Base-by-base conservation (phyloP, 2,888 invertebrate genomes). In the Rhabditophanes sp. region DNA sequence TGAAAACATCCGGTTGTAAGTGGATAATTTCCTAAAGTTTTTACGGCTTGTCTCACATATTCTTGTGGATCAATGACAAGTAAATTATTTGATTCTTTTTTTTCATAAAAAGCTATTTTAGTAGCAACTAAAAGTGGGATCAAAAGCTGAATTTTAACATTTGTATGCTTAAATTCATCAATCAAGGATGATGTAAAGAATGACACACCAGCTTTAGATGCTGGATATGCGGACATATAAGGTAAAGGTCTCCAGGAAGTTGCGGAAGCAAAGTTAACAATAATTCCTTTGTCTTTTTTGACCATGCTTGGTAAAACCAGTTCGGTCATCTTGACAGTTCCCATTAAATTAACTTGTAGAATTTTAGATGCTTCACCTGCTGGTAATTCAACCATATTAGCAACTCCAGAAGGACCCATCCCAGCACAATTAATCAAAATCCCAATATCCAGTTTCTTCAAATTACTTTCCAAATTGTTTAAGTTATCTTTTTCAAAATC, bases 181-280 rank as follows among this genome's bases (percentile, higher is more conserved):
- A 50, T 44, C 9, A 62, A 42, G 5, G 56, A 37, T 31, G 57
- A 56, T 6, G 57, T 46, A 38, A 50, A 61, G 44, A 61, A 61
- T 5, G 52, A 49, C 17, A 61, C 43, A 3, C 59, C 61, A 8
- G 61, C 61, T 37, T 61, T 61, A 30, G 50, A 50, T 1, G 59
- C 58, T 9, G 61, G 61, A 28, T 61, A 61, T 6, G 53, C 50
- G 15, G 55, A 56, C 38, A 61, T 39, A 37, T 61, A 61, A 18
- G 61, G 61, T 16, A 62, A 42, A 14, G 61, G 61, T 9, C 61
- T 36, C 61, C 61, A 61, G 8, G 59, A 56, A 11, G 57, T 60
- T 44, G 61, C 55, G 2, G 62, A 62, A 3, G 60, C 50, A 6
- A 62, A 42, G 31, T 56, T 63, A n/a, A 63, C 55, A 29, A 63